A percentile compares a stretch with the other conserved stretches of the same genome.
phyloP scores from a whole-genome alignment of 1,140 invertebrate species.

The Littorina saxatilis region DNA sequence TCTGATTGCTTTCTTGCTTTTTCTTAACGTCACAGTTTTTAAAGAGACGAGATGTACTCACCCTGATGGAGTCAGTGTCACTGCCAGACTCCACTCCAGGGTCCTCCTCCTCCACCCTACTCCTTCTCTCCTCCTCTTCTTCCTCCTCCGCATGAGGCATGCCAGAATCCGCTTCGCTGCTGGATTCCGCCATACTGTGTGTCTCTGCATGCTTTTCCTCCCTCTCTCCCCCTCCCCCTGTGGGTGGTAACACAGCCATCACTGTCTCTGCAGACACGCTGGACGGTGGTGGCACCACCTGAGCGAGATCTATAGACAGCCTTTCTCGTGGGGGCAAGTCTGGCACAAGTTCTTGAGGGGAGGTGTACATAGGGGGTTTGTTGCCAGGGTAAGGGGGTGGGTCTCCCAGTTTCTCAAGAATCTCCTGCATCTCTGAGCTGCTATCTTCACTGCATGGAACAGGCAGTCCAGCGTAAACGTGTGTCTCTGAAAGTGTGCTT shows the following conservation, averaged over 20 bases:
- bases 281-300: slow-evolving; percentile 11
- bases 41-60: too few relatives aligned
- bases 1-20: too few relatives aligned
- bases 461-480: neutral
- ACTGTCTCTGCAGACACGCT: neutral
- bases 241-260: neutral
- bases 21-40: too few relatives aligned
- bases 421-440: slow-evolving; percentile 40
- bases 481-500: too few relatives aligned
- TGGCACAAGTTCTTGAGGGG: neutral
- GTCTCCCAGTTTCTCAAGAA: slow-evolving; percentile 44
- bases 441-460: neutral
- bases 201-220: neutral
- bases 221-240: neutral
- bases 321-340: neutral
- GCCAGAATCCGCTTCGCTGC: neutral
- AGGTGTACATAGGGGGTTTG: neutral
- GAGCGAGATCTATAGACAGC: neutral
- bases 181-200: slow-evolving; percentile 1
- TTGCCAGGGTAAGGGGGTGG: slow-evolving; percentile 46
- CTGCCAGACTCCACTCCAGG: slow-evolving; percentile 51
- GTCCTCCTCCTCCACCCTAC: slow-evolving; percentile 28
- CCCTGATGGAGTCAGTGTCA: slow-evolving; percentile 63
- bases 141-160: neutral
- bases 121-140: slow-evolving; percentile 32